Evolutionary conservation across 2,113 vertebrate genomes (phyloP), one percentile per base, ranked within the genome.

Genomic region (Atrichornis clamosus): DNA sequence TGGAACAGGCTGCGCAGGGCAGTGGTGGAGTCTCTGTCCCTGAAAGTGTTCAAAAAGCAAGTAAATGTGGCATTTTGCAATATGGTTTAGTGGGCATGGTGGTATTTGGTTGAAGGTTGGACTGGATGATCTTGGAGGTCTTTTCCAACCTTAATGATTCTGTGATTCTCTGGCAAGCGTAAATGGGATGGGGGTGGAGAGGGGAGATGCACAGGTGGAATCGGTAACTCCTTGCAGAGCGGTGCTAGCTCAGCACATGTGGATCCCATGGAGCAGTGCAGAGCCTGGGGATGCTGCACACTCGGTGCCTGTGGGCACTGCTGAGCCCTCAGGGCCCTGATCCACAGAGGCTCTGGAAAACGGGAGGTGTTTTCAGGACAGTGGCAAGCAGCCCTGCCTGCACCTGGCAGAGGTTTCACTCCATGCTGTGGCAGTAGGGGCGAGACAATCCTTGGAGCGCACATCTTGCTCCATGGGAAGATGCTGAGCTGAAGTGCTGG

Each of bases 201-300:
- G 28, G 53, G 3, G 28, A 76, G 26, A 22, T 64, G 37, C 20
- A 15, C 65, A 19, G 80, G 22, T 60, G 42, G 33, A 89, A 13
- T 10, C 11, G 5, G 26, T 24, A 49, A 69, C 39, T 68, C 47
- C 64, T 39, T 11, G 1, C 13, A 3, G 47, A 63, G 55, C 0
- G 0, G 14, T 33, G 33, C 65, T 64, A 24, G 42, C 19, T 28
- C 41, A 2, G 3, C 50, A 22, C 10, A 3, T 0, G 0, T 8
- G 26, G 17, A 35, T 21, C 39, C 11, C 44, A 14, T 0, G 1
- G 24, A 6, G 15, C 1, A 10, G 12, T 16, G 68, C 35, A 35
- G 41, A 47, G 26, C 28, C 47, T 26, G 42, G 44, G 21, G 35
- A 16, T 3, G 3, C 65, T 52, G 56, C 67, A 9, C 19, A 41